Conservation (phyloP, 2,888 invertebrate species). For the Mongoloraphidia duomilia region DNA sequence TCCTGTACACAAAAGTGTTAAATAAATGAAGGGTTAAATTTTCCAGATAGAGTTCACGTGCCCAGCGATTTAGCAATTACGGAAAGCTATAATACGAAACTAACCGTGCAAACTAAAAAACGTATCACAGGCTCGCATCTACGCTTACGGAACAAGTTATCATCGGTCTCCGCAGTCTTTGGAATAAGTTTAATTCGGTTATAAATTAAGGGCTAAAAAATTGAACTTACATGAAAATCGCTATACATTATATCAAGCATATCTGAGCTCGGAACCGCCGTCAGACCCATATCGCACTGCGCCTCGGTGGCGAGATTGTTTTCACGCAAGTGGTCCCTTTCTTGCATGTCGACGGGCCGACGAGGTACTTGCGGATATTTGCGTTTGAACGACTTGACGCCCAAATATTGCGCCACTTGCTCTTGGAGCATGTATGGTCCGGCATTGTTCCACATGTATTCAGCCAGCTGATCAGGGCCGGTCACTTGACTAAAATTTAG, state of each 20-base stretch:
- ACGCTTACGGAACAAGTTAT: no score
- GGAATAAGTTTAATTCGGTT: background rate
- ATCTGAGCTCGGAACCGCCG: constrained; percentile 83
- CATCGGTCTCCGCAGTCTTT: no score
- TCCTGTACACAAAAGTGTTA: constrained; percentile 27
- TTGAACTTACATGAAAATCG: constrained; percentile 59
- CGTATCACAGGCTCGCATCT: no score
- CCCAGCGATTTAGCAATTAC: background rate
- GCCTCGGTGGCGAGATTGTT: constrained; percentile 74
- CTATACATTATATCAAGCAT: constrained; percentile 89
- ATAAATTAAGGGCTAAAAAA: background rate
- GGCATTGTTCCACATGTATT: constrained; percentile 76
- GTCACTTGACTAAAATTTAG: constrained; percentile 15
- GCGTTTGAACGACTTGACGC: constrained; percentile 91
- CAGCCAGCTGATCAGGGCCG: constrained; percentile 78
- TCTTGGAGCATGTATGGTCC: constrained; percentile 93
- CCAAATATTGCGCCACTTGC: constrained; percentile 86
- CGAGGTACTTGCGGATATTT: constrained; percentile 83
- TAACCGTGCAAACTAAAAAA: no score
- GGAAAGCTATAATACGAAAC: no score
- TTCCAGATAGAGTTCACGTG: background rate
- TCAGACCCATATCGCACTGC: constrained; percentile 85
- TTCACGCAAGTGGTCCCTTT: constrained; percentile 75
- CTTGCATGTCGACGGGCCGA: constrained; percentile 77
- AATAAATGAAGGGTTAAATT: background rate